Evolutionary conservation across 1,140 invertebrate species (phyloP), one percentile per base, ranked within the genome.

Genomic region (Lordiphosa collinella): DNA sequence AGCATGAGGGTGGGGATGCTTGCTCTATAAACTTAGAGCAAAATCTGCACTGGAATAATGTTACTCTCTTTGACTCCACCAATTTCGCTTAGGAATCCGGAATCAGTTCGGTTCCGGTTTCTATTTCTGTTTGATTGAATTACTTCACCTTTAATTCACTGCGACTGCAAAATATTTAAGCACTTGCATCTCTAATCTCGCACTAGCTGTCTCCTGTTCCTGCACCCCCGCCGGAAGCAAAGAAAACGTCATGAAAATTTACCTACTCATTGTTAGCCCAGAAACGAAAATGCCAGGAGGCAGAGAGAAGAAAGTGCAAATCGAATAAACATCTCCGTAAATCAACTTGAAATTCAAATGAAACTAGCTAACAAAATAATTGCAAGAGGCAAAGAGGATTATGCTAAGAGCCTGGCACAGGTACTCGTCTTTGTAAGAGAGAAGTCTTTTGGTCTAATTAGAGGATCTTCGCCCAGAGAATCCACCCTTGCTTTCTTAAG

Each of bases 161-260:
- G n/a, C 13, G 13, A 44, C 11, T 3, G 22, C 41, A 29, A n/a
- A 22, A 4, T 13, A 44, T 29, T 22, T n/a, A 18, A 9, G 11
- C 22, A 7, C 29, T 44, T n/a, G 41, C 41, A 44, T 44, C 41
- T 31, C 22, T 9, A 44, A 31, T 13, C 41, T 31, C 29, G 25
- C 10, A 29, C 8, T 11, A 25, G 22, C 12, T 29, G 22, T 38
- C 34, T 50, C 48, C 4, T 47, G 13, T 13, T 32, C 35, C 34
- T 37, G 7, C 31, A 5, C 13, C n/a, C 13, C 46, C 25, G 7
- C 65, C 76, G 78, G 76, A 82, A 72, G 78, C 72, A 76, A 76
- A 75, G 76, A 47, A 76, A 76, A 72, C 55, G 72, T 36, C 52
- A 76, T 36, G 67, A 82, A 82, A 82, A 82, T 82, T 84, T 82